Evolutionary conservation across 1,140 invertebrate genomes (phyloP).

Genomic region (Rhynchophorus ferrugineus): DNA sequence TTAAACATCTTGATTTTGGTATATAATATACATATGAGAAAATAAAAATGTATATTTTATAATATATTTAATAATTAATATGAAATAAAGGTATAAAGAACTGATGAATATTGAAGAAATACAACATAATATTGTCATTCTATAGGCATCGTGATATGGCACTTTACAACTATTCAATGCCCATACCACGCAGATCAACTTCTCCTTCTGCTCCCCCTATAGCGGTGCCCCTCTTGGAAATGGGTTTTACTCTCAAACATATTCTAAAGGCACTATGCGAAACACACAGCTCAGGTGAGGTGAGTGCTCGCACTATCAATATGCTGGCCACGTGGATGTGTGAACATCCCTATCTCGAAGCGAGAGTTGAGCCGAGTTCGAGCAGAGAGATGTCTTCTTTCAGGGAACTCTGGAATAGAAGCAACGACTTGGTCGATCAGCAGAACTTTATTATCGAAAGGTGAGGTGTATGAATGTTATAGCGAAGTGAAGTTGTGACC

Average conservation of each 20-base stretch:
- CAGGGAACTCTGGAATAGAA: slow-evolving; percentile 12
- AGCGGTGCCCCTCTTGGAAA: slow-evolving; percentile 51
- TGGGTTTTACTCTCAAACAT: slow-evolving; percentile 56
- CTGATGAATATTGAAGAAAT: no score
- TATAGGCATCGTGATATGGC: no score
- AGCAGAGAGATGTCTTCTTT: neutral
- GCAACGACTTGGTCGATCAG: slow-evolving; percentile 9
- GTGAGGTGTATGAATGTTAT: no score
- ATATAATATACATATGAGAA: no score
- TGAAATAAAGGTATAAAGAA: no score
- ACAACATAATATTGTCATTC: slow-evolving; percentile 5
- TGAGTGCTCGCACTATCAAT: slow-evolving; percentile 50
- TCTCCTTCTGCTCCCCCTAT: slow-evolving; percentile 41
- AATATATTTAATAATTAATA: no score
- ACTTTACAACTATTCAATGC: slow-evolving; percentile 25
- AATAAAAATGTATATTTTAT: no score
- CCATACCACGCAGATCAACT: slow-evolving; percentile 5
- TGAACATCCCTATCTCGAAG: slow-evolving; percentile 50
- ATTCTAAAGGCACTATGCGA: slow-evolving; percentile 52
- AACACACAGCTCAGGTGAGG: slow-evolving; percentile 48
- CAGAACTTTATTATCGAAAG: slow-evolving; percentile 13
- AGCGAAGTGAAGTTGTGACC: no score
- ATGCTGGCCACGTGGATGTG: slow-evolving; percentile 61
- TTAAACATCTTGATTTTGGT: no score
- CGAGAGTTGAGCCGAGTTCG: slow-evolving; percentile 19